phyloP scores from a whole-genome alignment of 2,888 invertebrate species.

The Danaus chrysippus region DNA sequence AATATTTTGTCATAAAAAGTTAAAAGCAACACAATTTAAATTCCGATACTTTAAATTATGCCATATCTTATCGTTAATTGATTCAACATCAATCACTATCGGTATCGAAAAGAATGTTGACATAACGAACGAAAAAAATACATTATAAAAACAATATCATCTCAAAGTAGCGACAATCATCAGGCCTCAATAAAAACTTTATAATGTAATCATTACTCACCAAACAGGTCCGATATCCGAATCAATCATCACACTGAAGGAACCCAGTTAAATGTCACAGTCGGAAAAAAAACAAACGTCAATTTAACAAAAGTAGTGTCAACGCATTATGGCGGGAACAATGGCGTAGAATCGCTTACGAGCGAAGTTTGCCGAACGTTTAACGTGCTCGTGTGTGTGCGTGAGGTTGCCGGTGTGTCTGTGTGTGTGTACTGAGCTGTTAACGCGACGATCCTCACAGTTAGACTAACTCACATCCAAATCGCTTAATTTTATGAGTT shows the following conservation, averaged over 20 bases:
- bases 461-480: constrained; percentile 79
- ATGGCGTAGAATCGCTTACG: constrained; percentile 38
- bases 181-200: constrained; percentile 16
- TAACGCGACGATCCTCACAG: constrained; percentile 76
- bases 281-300: constrained; percentile 38
- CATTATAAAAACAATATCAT: neutral
- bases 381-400: constrained; percentile 40
- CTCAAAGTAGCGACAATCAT: constrained; percentile 7
- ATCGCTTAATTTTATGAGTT: constrained; percentile 81
- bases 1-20: too few species aligned
- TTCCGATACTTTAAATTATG: neutral
- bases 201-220: constrained; percentile 26
- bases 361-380: constrained; percentile 42
- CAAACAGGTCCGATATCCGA: constrained; percentile 40
- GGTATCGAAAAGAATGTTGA: neutral
- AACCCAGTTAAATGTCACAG: constrained; percentile 36
- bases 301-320: constrained; percentile 44
- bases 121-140: neutral
- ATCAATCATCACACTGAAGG: constrained; percentile 34
- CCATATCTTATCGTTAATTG: neutral
- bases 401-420: constrained; percentile 49
- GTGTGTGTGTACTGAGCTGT: constrained; percentile 39
- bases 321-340: constrained; percentile 55
- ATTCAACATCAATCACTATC: constrained; percentile 1
- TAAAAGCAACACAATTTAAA: too few species aligned